Evolutionary conservation across 2,797 vertebrate genomes (phyloP), one percentile per base, ranked within the genome.

Genomic region (Merluccius polli): DNA sequence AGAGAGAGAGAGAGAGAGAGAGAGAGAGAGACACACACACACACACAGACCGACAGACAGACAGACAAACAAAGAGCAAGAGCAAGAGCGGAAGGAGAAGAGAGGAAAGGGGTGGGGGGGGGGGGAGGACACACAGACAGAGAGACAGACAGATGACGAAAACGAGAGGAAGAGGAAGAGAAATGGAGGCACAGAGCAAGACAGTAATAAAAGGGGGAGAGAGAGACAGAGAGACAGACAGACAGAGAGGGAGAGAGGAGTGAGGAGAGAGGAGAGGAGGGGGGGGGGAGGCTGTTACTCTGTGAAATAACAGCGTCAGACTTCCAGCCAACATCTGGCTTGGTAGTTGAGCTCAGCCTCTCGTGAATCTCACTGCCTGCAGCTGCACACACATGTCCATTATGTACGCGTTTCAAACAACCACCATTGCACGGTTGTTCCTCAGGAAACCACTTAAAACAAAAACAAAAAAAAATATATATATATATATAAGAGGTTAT

Each of bases 211-310:
- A 4, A 48, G 44, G 44, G 44, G 12, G 44, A 18, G 21, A 48
- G 44, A 12, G n/a, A 27, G 24, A n/a, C 2, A 65, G 59, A 15
- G 52, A 59, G 21, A 59, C 52, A 4, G 18, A 52, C 4, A 5
- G 33, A 35, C 33, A 12, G 36, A 12, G 24, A 65, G 24, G 2
- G 2, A 65, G 21, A 59, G 52, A 59, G 52, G 21, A 21, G 8
- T n/a, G 52, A 59, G 52, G 52, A 12, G 24, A 81, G 32, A 87
- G 72, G 73, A 33, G 77, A 73, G 73, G 27, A 78, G 36, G 79
- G 88, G 82, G 90, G 84, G 89, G 84, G 83, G 79, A 84, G 84
- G 82, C 80, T 90, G 87, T 91, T 90, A 90, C 78, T 85, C 85
- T 88, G 84, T 88, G 79, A 84, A 86, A 81, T 67, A 67, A 84